Percentiles rank a stretch among this genome's conserved stretches.
Evolutionary conservation across 2,797 vertebrate species (phyloP).

Genomic region (Cirrhinus mrigala): DNA sequence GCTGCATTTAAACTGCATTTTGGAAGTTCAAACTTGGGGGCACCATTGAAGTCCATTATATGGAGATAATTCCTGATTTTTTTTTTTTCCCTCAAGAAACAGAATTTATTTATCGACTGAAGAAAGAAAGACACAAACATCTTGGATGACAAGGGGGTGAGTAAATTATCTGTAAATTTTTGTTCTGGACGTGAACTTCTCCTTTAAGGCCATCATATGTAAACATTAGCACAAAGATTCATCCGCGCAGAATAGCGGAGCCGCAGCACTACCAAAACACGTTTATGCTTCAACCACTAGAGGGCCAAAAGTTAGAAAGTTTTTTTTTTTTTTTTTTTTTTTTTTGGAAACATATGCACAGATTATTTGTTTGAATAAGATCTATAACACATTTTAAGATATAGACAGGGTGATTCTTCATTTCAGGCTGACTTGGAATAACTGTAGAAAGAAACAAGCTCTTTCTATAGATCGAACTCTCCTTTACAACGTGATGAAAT

Average conservation of each 20-base stretch:
- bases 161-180: too few species aligned
- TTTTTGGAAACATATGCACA: background rate
- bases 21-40: too few species aligned
- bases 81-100: too few species aligned
- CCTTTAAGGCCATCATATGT: background rate
- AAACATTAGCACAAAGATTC: background rate
- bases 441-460: background rate
- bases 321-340: too few species aligned
- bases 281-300: background rate
- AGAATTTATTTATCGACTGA: too few species aligned
- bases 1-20: too few species aligned
- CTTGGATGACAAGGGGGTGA: too few species aligned
- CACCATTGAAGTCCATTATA: too few species aligned
- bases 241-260: background rate
- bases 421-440: background rate
- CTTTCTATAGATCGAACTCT: background rate
- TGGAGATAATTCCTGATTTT: too few species aligned
- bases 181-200: too few species aligned
- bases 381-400: background rate
- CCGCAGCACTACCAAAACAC: background rate
- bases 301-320: too few species aligned
- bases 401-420: background rate
- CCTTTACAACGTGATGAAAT: background rate
- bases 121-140: too few species aligned
- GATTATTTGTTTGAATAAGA: background rate